These are phyloP conservation scores for Apteryx mantelli DNA, from an alignment of 2,113 vertebrate genomes.

Conservation along the genomic window DNA sequence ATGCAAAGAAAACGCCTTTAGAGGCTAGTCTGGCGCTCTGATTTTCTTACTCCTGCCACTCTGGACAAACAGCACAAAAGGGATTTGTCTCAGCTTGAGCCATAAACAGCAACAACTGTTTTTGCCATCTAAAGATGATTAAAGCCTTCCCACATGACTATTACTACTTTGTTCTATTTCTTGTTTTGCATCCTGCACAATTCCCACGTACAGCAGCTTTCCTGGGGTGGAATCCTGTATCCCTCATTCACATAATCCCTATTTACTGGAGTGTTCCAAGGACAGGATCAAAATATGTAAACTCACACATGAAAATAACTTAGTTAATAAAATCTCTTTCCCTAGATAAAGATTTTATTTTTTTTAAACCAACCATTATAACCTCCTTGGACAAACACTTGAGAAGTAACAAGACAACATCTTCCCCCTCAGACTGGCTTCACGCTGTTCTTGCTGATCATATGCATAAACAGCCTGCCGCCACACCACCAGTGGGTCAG, in stretches of 20 bases:
- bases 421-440: background rate
- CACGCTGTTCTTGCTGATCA: background rate
- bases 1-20: background rate
- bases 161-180: background rate
- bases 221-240: background rate
- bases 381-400: background rate
- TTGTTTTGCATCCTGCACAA: background rate
- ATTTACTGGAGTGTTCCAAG: background rate
- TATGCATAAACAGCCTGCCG: background rate
- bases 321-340: background rate
- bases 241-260: background rate
- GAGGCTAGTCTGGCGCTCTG: background rate
- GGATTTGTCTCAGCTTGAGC: constrained; percentile 8
- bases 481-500: background rate
- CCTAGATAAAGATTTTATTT: background rate
- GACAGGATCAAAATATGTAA: background rate
- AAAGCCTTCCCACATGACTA: constrained; percentile 13
- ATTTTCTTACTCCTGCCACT: background rate
- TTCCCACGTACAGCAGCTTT: background rate
- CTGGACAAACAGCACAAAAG: background rate
- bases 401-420: background rate
- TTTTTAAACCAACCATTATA: background rate
- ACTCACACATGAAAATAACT: background rate
- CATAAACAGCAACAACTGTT: constrained; percentile 5
- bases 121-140: constrained; percentile 20